Percentiles rank a stretch among this genome's conserved stretches.
Conservation (phyloP, 2,888 invertebrate genomes). For the Alentia gelatinosa region DNA sequence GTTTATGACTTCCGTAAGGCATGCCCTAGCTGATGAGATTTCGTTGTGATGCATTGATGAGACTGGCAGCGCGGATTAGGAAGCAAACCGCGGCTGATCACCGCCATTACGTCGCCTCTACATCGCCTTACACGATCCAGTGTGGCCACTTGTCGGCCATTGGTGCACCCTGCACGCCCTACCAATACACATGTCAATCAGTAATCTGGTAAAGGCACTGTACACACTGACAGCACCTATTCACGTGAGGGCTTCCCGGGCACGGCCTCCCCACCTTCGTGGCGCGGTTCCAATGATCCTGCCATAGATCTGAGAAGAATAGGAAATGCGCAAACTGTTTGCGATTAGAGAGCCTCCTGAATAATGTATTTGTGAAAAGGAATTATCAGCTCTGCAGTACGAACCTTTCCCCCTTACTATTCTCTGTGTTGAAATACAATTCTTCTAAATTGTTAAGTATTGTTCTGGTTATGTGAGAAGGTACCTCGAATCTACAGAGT, state of each 20-base stretch:
- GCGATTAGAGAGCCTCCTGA: too few relatives aligned
- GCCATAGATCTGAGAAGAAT: too few relatives aligned
- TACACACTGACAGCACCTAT: background rate
- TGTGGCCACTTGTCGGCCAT: background rate
- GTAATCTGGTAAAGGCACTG: background rate
- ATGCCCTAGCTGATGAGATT: slow-evolving; percentile 15
- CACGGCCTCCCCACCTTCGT: too few relatives aligned
- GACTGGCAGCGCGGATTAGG: slow-evolving; percentile 5
- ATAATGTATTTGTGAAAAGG: too few relatives aligned
- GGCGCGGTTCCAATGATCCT: too few relatives aligned
- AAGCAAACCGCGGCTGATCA: background rate
- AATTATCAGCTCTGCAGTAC: too few relatives aligned
- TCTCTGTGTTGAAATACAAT: too few relatives aligned
- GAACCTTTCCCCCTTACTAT: too few relatives aligned
- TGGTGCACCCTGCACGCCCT: background rate
- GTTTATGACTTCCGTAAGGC: slow-evolving; percentile 22
- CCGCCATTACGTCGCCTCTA: background rate
- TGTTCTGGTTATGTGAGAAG: too few relatives aligned
- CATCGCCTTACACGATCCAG: background rate
- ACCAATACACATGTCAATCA: background rate
- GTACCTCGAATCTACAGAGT: too few relatives aligned
- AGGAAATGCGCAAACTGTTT: too few relatives aligned
- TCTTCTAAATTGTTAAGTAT: too few relatives aligned
- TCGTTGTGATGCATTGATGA: background rate
- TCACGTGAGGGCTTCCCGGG: background rate